Conservation (phyloP, 92 coral and sea anemone genomes). For the Heteractis magnifica region DNA sequence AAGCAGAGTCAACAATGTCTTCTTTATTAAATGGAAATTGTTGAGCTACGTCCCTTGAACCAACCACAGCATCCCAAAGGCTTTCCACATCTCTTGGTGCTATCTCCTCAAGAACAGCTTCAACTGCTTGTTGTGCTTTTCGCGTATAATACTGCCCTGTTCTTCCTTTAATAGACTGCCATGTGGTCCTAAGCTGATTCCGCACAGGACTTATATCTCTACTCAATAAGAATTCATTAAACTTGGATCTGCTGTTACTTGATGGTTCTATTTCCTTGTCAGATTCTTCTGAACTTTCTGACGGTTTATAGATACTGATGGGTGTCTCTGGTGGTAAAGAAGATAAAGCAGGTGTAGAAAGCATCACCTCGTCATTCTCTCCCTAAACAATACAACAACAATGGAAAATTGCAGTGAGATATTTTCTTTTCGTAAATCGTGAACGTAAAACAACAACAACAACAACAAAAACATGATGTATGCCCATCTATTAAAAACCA, state of each 20-base stretch:
- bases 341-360: slow-evolving; percentile 22
- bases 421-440: background rate
- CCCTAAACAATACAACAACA: slow-evolving; percentile 26
- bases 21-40: slow-evolving; percentile 23
- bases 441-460: background rate
- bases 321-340: slow-evolving; percentile 33
- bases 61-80: slow-evolving; percentile 41
- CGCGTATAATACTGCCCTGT: slow-evolving; percentile 37
- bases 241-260: slow-evolving; percentile 24
- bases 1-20: slow-evolving; percentile 33
- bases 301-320: slow-evolving; percentile 31
- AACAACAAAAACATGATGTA: no score
- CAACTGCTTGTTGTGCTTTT: slow-evolving; percentile 51
- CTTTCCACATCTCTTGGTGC: slow-evolving; percentile 29
- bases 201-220: slow-evolving; percentile 52
- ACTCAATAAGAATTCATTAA: slow-evolving; percentile 30
- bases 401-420: background rate
- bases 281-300: slow-evolving; percentile 40
- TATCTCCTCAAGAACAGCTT: slow-evolving; percentile 42
- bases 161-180: slow-evolving; percentile 41
- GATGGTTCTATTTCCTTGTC: slow-evolving; percentile 24
- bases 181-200: slow-evolving; percentile 27
- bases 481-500: no score
- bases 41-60: slow-evolving; percentile 27
- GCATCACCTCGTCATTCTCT: slow-evolving; percentile 28